These are phyloP conservation scores for Turdus rufiventris DNA, from an alignment of 2,113 vertebrate species.

Conservation along the genomic window DNA sequence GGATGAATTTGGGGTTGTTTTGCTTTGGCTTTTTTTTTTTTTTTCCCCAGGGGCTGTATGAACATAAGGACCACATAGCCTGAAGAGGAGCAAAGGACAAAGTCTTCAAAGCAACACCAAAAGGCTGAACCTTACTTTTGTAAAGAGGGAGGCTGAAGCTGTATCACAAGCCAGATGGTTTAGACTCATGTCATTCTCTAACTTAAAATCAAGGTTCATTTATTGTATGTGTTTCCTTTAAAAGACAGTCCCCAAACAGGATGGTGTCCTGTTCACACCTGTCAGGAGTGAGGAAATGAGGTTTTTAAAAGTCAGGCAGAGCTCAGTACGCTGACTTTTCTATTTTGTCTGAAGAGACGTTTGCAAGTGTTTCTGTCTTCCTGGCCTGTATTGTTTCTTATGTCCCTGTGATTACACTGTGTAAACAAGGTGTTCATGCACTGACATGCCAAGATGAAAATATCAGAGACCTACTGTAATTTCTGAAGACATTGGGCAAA, in stretches of 20 bases:
- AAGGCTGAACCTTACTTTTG: not conserved
- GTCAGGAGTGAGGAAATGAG: not conserved
- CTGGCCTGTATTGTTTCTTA: not conserved
- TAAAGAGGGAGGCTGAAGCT: not conserved
- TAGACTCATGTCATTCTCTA: not conserved
- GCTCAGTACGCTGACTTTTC: not conserved
- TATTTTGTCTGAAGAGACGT: not conserved
- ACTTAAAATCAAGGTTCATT: not conserved
- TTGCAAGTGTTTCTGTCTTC: not conserved
- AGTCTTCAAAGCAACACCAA: not conserved
- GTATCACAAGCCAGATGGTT: not conserved
- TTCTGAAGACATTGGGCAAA: not conserved
- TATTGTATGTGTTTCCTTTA: not conserved
- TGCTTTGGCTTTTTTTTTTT: constrained; percentile 4
- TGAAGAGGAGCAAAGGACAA: not conserved
- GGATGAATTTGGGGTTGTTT: not conserved
- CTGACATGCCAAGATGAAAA: not conserved
- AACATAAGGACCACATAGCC: not conserved
- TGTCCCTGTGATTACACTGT: not conserved
- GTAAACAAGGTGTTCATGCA: not conserved
- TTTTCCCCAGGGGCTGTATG: not conserved
- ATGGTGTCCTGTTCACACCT: not conserved
- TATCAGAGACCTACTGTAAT: not conserved
- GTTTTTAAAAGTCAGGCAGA: not conserved
- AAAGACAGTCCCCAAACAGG: not conserved